Conservation (phyloP, 2,113 vertebrate genomes). For the Phoenicopterus ruber region DNA sequence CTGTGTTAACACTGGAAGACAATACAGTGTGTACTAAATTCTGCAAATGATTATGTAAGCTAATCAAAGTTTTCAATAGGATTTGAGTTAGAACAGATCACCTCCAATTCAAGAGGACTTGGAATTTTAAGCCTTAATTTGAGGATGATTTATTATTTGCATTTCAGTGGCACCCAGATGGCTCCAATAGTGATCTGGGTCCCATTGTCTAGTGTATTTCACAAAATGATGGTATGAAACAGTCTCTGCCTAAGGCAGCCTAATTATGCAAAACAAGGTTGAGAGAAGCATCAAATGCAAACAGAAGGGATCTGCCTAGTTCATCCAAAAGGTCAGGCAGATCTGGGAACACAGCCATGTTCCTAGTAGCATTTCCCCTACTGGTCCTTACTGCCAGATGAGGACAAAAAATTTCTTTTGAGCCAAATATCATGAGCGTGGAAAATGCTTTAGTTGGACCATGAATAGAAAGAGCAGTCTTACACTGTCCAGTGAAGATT, state of each 20-base stretch:
- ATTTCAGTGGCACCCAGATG: conserved; percentile 49
- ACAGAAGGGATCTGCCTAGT: conserved; percentile 34
- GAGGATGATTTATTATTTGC: conserved; percentile 41
- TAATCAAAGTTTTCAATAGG: background rate
- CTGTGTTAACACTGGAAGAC: background rate
- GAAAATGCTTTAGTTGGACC: background rate
- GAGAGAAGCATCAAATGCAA: conserved; percentile 33
- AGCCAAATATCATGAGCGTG: background rate
- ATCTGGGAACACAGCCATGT: conserved; percentile 8
- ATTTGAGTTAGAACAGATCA: background rate
- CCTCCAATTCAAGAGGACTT: background rate
- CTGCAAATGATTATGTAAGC: background rate
- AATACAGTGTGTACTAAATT: background rate
- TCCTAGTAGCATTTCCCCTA: background rate
- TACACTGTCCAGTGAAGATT: background rate
- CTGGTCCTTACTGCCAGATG: background rate
- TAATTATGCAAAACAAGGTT: conserved; percentile 34
- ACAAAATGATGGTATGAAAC: conserved; percentile 10
- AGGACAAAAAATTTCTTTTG: background rate
- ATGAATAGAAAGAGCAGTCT: background rate
- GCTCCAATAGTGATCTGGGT: conserved; percentile 1
- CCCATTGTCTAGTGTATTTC: conserved; percentile 33
- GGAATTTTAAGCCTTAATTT: conserved; percentile 23
- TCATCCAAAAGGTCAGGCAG: conserved; percentile 37
- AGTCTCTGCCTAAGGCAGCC: conserved; percentile 19